phyloP scores from a whole-genome alignment of 2,888 invertebrate genomes.

The Drosophila paranaensis region DNA sequence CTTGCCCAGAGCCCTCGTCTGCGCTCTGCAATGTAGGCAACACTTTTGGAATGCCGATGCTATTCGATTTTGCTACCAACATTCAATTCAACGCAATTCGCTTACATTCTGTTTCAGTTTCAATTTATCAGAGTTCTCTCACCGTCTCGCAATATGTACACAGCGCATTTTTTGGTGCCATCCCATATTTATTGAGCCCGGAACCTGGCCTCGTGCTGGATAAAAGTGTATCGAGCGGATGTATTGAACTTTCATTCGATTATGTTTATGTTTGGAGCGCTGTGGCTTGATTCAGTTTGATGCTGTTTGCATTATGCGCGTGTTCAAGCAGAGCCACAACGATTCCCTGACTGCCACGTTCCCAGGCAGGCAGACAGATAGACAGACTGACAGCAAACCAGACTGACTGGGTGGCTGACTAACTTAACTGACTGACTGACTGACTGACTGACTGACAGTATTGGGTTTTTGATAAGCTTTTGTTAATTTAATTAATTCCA shows the following conservation, averaged over 20 bases:
- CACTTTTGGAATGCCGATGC: constrained; percentile 29
- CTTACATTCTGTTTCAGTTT: constrained; percentile 73
- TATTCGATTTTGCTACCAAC: constrained; percentile 29
- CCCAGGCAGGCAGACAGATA: constrained; percentile 6
- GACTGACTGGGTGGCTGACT: too few relatives aligned
- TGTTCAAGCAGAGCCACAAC: constrained; percentile 28
- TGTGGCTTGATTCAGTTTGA: constrained; percentile 43
- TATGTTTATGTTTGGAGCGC: constrained; percentile 41
- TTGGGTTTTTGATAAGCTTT: constrained; percentile 36
- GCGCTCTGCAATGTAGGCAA: constrained; percentile 50
- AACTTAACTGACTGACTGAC: constrained; percentile 1
- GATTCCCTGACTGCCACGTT: constrained; percentile 6
- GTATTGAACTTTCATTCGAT: constrained; percentile 56
- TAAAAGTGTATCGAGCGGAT: constrained; percentile 6
- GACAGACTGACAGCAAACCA: neutral
- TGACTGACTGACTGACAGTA: constrained; percentile 9
- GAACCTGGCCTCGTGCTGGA: neutral
- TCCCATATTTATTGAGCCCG: constrained; percentile 14
- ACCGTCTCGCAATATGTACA: constrained; percentile 38
- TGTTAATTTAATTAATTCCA: constrained; percentile 40
- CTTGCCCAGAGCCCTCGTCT: neutral
- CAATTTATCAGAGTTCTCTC: constrained; percentile 59
- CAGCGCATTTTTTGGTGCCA: constrained; percentile 34
- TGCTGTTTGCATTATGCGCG: constrained; percentile 54
- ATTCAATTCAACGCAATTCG: constrained; percentile 43